Conservation (phyloP, 2,797 vertebrate species). For the Selene dorsalis region DNA sequence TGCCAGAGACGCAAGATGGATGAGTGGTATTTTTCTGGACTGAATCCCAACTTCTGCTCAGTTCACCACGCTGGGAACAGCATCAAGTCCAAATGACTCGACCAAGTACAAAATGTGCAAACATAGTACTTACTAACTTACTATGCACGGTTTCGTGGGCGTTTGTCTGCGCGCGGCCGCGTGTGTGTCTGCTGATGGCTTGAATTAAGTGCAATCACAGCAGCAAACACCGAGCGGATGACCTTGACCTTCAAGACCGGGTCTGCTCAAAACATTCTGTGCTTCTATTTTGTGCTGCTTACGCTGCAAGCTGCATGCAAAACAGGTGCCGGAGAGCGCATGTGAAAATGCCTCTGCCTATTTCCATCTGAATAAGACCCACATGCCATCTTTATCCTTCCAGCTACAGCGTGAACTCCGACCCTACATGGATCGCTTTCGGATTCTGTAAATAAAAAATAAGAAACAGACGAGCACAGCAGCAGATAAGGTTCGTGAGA, state of each 20-base stretch:
- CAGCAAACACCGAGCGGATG: slow-evolving; percentile 36
- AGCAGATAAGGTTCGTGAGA: slow-evolving; percentile 19
- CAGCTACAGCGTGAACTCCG: slow-evolving; percentile 18
- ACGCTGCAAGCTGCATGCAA: slow-evolving; percentile 58
- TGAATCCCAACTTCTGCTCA: slow-evolving; percentile 40
- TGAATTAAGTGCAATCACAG: slow-evolving; percentile 66
- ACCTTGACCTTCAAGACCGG: slow-evolving; percentile 61
- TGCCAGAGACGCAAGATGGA: slow-evolving; percentile 52
- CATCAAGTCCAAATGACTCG: slow-evolving; percentile 28
- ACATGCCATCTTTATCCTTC: slow-evolving; percentile 22
- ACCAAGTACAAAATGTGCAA: slow-evolving; percentile 38
- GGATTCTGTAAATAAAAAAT: neutral
- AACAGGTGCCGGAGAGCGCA: slow-evolving; percentile 39
- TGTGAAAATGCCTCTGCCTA: slow-evolving; percentile 10
- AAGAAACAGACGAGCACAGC: neutral
- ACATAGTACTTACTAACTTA: slow-evolving; percentile 22
- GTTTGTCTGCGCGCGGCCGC: neutral
- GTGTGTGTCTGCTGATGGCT: slow-evolving; percentile 37
- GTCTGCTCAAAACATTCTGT: slow-evolving; percentile 61
- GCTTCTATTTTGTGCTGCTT: slow-evolving; percentile 34
- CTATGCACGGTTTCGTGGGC: slow-evolving; percentile 29
- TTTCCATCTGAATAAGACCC: slow-evolving; percentile 52
- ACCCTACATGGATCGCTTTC: neutral
- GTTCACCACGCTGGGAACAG: slow-evolving; percentile 1
- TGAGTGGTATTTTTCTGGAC: slow-evolving; percentile 32